Evolutionary conservation across 2,888 invertebrate species (phyloP).

Genomic region (Drosophila neonasuta): DNA sequence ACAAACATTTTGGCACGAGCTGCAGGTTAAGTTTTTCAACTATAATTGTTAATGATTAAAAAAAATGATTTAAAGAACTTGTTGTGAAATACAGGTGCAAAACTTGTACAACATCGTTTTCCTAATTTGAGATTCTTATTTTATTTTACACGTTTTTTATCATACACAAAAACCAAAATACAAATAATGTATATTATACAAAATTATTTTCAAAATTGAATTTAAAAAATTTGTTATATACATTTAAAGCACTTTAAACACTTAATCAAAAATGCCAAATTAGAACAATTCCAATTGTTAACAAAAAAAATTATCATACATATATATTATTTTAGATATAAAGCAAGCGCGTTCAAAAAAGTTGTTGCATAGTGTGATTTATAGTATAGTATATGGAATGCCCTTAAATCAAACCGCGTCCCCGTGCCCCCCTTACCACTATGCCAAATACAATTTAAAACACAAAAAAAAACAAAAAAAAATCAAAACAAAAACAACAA

Average conservation of each 20-base stretch:
- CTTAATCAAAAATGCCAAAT: conserved; percentile 1
- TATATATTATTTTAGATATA: no score
- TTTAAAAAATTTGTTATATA: background rate
- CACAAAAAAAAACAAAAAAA: conserved; percentile 8
- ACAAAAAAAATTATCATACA: background rate
- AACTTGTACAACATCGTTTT: no score
- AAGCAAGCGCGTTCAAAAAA: background rate
- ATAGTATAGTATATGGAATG: conserved; percentile 22
- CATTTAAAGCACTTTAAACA: background rate
- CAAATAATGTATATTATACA: background rate
- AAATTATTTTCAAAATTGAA: background rate
- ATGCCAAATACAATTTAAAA: conserved; percentile 47
- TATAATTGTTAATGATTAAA: background rate
- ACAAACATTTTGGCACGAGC: conserved; percentile 18
- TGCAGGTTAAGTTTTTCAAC: background rate
- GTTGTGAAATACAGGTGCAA: no score
- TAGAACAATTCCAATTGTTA: conserved; percentile 11
- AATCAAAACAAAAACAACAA: conserved; percentile 11
- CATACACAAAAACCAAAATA: background rate
- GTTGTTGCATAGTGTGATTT: conserved; percentile 47
- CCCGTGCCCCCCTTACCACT: conserved; percentile 36
- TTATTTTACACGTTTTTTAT: background rate
- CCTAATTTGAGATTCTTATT: background rate
- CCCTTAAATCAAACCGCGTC: conserved; percentile 22
- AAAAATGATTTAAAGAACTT: no score